Base-by-base conservation (phyloP, 2,113 vertebrate genomes). In the western clawed frog (Xenopus tropicalis) region DNA sequence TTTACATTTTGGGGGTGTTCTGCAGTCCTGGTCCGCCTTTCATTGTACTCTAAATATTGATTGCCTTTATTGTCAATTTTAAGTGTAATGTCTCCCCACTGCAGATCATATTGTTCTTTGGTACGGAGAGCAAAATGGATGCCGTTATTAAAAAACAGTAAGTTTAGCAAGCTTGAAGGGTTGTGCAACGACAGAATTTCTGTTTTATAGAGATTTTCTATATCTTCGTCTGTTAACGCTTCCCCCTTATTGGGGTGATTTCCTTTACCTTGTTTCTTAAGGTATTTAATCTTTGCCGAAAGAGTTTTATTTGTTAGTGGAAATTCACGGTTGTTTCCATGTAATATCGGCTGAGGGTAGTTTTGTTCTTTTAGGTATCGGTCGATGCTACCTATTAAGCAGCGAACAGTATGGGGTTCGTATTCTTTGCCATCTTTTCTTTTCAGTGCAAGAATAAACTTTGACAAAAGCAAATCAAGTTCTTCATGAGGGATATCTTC, bases 101-200 rank as follows among this genome's bases (percentile, higher is more conserved):
- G 64, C 21, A 74, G 72, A 56, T 59, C 46, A 24, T 74, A 74
- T 44, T 74, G 72, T 37, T 74, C 72, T 22, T 66, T 66, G 20
- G 63, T 74, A 21, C 72, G 63, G 17, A 74, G 23, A 5, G 63
- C 72, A 46, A 74, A 74, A 23, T 74, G 72, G 14, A 74, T 74
- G 11, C 72, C 72, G 19, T 74, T 74, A 19, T 74, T 74, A 44
- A 74, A 74, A 56, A 74, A 66, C 4, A 74, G 54, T 22, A 74
- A 20, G 42, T 74, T 74, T 0, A 74, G 23, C 54, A 74, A 59
- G 54, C 72, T 74, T 3, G 72, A 67, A 1, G 72, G 72, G 14
- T 74, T 74, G 12, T 74, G 63, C 5, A 74, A 24, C 5, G 72
- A 74, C 11, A 74, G 54, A 10, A 56, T 74, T 14, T 64, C 54